Evolutionary conservation across 2,113 vertebrate species (phyloP).

Genomic region (Patagioenas fasciata): DNA sequence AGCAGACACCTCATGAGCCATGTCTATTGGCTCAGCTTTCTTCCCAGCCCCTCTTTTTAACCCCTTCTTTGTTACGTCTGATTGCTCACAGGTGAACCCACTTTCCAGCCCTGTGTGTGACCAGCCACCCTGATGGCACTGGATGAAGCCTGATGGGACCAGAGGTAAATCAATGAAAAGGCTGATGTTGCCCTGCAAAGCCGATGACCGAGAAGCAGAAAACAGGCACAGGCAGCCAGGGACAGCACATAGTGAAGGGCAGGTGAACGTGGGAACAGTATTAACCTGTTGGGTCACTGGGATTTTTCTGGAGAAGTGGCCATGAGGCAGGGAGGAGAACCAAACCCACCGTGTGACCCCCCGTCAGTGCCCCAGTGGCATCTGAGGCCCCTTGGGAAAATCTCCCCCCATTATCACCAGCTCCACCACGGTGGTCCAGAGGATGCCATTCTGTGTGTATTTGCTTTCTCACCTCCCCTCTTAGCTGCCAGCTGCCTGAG

Average conservation of each 20-base stretch:
- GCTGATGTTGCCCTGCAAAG: not conserved
- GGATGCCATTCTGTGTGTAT: not conserved
- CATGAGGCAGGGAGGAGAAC: not conserved
- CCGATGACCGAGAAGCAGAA: not conserved
- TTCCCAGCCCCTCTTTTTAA: not conserved
- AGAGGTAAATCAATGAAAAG: not conserved
- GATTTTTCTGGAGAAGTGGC: not conserved
- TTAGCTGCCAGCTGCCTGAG: not conserved
- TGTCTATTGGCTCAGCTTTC: too few relatives aligned
- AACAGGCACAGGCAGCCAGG: too few relatives aligned
- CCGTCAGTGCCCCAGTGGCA: not conserved
- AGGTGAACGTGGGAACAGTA: fast-evolving
- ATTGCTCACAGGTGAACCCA: not conserved
- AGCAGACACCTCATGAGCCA: fast-evolving
- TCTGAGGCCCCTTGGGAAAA: not conserved
- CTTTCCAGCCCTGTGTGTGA: not conserved
- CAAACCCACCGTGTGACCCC: not conserved
- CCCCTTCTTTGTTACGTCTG: not conserved
- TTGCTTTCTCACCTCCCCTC: not conserved
- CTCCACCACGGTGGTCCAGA: not conserved
- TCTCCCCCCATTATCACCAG: fast-evolving
- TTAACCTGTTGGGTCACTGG: not conserved
- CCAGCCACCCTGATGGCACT: not conserved
- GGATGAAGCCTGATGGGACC: not conserved
- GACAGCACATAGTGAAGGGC: not conserved